These are phyloP conservation scores for Pseudomyrmex flavicornis DNA, from an alignment of 1,140 invertebrate species.

Conservation along the genomic window DNA sequence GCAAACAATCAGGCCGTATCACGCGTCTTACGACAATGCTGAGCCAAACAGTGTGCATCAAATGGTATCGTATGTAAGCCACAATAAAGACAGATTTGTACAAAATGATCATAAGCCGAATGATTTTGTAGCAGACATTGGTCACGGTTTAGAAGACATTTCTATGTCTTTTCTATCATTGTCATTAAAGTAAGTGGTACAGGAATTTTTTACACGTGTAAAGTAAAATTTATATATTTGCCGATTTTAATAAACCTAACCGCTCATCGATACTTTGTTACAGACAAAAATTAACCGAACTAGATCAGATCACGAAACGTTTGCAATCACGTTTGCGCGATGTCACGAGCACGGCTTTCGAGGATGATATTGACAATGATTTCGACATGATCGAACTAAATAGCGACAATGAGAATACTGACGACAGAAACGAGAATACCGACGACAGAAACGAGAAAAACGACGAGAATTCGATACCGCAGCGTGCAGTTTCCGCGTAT, in stretches of 20 bases:
- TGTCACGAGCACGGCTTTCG: constrained; percentile 86
- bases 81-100: constrained; percentile 24
- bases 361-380: constrained; percentile 85
- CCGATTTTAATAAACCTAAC: not conserved
- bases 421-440: not conserved
- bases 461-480: not conserved
- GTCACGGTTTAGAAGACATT: constrained; percentile 75
- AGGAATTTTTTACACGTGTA: constrained; percentile 9
- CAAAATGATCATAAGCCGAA: constrained; percentile 32
- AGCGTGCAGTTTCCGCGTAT: not conserved
- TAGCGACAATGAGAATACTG: constrained; percentile 68
- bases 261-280: constrained; percentile 69
- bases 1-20: constrained; percentile 55
- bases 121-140: constrained; percentile 60
- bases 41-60: constrained; percentile 16
- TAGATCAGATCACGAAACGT: constrained; percentile 88
- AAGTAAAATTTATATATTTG: not conserved
- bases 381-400: constrained; percentile 83
- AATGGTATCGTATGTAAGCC: not conserved
- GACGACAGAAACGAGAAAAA: not conserved
- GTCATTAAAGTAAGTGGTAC: constrained; percentile 78
- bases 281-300: constrained; percentile 87
- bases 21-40: constrained; percentile 30
- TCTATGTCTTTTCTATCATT: constrained; percentile 81
- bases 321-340: constrained; percentile 86